Percentiles rank a stretch among this genome's conserved stretches.
Conservation (phyloP, 2,888 invertebrate species). For the Thymelicus sylvestris region DNA sequence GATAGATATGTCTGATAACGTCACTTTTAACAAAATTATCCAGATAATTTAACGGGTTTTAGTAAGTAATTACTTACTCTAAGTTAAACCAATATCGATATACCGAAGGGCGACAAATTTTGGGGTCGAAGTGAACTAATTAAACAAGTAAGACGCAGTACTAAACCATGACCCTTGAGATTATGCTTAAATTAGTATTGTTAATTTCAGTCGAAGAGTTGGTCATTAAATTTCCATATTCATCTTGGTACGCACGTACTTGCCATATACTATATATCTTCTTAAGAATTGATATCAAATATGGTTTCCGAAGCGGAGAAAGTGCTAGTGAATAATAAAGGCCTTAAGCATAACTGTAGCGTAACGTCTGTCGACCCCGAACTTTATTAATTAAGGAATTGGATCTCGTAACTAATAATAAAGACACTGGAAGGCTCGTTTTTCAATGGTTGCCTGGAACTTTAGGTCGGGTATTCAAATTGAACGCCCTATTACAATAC, state of each 20-base stretch:
- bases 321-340: neutral
- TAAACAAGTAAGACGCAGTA: too few species aligned
- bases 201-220: neutral
- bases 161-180: too few species aligned
- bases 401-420: slow-evolving; percentile 13
- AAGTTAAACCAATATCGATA: too few species aligned
- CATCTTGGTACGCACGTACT: too few species aligned
- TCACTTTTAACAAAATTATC: too few species aligned
- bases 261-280: too few species aligned
- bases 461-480: neutral
- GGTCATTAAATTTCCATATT: neutral
- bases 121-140: too few species aligned
- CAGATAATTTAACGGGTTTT: too few species aligned
- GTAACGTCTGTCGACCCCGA: neutral
- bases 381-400: slow-evolving; percentile 24
- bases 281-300: neutral
- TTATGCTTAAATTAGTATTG: neutral
- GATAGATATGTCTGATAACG: too few species aligned
- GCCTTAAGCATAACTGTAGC: neutral
- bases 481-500: neutral
- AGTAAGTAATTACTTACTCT: too few species aligned
- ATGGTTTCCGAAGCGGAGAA: neutral
- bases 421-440: slow-evolving; percentile 16
- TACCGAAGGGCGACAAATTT: too few species aligned
- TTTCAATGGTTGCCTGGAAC: slow-evolving; percentile 1